Evolutionary conservation across 1,140 invertebrate species (phyloP).

Genomic region (Leguminivora glycinivorella): DNA sequence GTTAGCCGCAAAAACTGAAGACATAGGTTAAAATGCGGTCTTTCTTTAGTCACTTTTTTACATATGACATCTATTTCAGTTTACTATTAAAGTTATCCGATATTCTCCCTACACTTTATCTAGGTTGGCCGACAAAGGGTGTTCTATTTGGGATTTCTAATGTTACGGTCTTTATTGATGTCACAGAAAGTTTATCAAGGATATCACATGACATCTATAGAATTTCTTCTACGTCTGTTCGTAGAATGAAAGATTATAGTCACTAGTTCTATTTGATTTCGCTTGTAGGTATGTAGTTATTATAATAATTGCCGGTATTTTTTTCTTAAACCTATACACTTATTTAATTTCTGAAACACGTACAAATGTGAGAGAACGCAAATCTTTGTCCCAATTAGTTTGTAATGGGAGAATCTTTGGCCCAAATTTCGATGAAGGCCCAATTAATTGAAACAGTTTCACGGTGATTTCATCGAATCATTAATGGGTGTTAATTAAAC

Average conservation of each 20-base stretch:
- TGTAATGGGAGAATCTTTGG: too few relatives aligned
- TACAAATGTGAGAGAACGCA: background rate
- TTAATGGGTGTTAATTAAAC: constrained; percentile 4
- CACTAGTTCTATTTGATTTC: too few relatives aligned
- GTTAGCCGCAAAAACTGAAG: too few relatives aligned
- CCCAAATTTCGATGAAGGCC: background rate
- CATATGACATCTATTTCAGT: too few relatives aligned
- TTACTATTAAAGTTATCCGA: too few relatives aligned
- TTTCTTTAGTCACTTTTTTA: too few relatives aligned
- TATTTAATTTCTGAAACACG: background rate
- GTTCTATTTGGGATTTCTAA: background rate
- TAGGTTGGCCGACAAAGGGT: background rate
- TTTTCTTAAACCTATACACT: too few relatives aligned
- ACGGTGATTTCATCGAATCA: constrained; percentile 4
- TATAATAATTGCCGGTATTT: too few relatives aligned
- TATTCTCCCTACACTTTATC: background rate
- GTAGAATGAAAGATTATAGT: background rate
- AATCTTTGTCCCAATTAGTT: background rate
- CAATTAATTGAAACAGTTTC: background rate
- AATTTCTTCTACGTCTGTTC: background rate
- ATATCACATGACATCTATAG: constrained; percentile 7
- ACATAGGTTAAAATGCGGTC: too few relatives aligned
- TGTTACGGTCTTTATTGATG: background rate
- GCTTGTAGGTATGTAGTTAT: too few relatives aligned
- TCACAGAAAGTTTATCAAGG: background rate